phyloP scores from a whole-genome alignment of 2,113 vertebrate genomes.

The Engraulis encrasicolus region DNA sequence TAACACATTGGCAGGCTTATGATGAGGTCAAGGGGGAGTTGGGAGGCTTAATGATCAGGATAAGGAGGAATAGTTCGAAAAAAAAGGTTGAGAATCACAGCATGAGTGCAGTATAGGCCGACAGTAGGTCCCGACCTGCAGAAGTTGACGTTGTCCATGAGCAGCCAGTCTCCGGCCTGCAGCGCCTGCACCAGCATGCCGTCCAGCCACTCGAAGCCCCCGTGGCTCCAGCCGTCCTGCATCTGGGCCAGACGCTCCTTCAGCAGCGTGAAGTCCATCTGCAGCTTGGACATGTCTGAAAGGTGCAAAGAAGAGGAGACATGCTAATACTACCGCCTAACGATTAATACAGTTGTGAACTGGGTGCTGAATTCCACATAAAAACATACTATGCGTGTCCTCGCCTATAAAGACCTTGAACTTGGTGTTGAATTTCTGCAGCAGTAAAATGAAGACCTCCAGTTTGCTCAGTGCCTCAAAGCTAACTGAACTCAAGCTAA shows the following conservation, averaged over 20 bases:
- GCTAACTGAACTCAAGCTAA: no score
- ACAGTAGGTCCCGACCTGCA: constrained; percentile 88
- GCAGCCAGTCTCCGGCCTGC: constrained; percentile 92
- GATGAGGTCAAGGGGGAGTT: no score
- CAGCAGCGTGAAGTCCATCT: constrained; percentile 86
- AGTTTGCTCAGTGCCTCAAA: constrained; percentile 87
- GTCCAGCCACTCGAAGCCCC: constrained; percentile 96
- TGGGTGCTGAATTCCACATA: no score
- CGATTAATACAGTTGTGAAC: not conserved
- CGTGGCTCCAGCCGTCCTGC: constrained; percentile 79
- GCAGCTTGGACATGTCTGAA: constrained; percentile 88
- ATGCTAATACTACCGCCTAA: not conserved
- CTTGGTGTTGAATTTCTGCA: constrained; percentile 92
- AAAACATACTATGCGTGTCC: no score
- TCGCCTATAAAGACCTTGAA: constrained; percentile 87
- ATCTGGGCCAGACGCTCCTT: constrained; percentile 83
- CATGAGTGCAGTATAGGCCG: no score
- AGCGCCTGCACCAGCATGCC: constrained; percentile 92
- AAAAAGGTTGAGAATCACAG: no score
- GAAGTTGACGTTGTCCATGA: constrained; percentile 99
- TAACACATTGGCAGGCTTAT: no score
- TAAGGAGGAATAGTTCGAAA: no score
- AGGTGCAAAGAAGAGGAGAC: not conserved
- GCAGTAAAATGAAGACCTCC: constrained; percentile 86
- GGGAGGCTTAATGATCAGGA: no score